Base-by-base conservation (phyloP, 1,140 invertebrate genomes). In the Hypsibius dujardini region DNA sequence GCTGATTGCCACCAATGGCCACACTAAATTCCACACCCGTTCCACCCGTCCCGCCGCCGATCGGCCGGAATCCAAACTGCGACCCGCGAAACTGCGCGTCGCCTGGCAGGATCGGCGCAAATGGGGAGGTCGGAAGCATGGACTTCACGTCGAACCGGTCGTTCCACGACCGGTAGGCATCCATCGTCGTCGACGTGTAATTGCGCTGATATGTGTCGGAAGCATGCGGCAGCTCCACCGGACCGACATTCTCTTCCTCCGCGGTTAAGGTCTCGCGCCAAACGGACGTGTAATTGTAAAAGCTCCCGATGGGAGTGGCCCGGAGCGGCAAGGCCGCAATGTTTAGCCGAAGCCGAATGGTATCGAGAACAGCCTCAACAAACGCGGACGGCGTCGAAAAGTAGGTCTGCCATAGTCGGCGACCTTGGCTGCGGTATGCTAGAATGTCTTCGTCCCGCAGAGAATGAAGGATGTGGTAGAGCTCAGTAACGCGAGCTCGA, bases 11-110 rank as follows among this genome's bases (percentile, higher is more conserved):
- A 7, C 95, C 95, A 0, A 98, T 81, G 14, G 90, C 87, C 81
- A 95, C 90, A 74, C 89, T 90, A 76, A 98, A 98, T 79, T 98
- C 95, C 79, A 92, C 92, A 0, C 95, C 95, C 2, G 94, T 87
- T 1, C 94, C 95, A 7, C 95, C 95, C 60, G 87, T 86, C 1
- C 93, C 93, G 74, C 86, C 86, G 1, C 87, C 88, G 71, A 98
- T 92, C 0, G 93, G 92, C 46, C 94, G 83, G 78, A 95, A 97
- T 1, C 95, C 94, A 50, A 88, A 86, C 73, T 87, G 86, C 0
- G 92, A 94, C 3, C 92, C 92, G 84, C 77, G 56, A 79, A 94
- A 95, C 78, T 95, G 90, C 0, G 94, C 92, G 76, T 96, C 93
- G 0, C 91, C 93, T 0, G 94, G 90, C 73, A 95, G 80, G 1